A percentile compares a stretch with the other conserved stretches of the same genome.
Evolutionary conservation across 2,888 invertebrate genomes (phyloP).

Genomic region (Clunio marinus): DNA sequence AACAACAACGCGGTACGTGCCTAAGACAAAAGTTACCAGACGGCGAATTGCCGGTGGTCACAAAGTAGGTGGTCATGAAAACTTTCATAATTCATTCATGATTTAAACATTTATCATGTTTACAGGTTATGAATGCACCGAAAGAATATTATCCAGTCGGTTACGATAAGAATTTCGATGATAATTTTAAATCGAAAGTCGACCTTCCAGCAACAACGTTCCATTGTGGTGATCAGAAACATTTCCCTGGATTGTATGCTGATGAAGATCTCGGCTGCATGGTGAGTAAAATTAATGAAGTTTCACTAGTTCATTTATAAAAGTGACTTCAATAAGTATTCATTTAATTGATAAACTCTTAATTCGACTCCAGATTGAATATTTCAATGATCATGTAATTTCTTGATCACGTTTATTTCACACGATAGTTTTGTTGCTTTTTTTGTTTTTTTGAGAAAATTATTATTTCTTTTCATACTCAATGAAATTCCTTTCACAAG

Average conservation of each 20-base stretch:
- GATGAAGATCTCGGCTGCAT: constrained; percentile 86
- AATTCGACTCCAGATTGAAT: no score
- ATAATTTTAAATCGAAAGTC: constrained; percentile 78
- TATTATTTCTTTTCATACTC: neutral
- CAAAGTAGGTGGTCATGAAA: no score
- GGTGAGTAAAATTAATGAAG: no score
- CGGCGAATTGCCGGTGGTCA: constrained; percentile 43
- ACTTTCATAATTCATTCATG: no score
- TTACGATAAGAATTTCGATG: constrained; percentile 85
- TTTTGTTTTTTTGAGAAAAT: neutral
- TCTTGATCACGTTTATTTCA: no score
- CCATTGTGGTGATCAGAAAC: constrained; percentile 82
- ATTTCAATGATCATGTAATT: no score
- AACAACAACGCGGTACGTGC: constrained; percentile 45
- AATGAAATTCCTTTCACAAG: neutral
- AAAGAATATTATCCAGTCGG: constrained; percentile 83
- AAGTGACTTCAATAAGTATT: no score
- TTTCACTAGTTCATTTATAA: no score
- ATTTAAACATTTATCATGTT: no score
- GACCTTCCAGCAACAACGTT: constrained; percentile 79
- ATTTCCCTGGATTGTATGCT: constrained; percentile 84
- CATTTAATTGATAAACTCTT: no score
- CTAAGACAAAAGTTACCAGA: constrained; percentile 41
- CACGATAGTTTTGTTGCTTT: no score
- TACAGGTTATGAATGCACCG: constrained; percentile 84